Evolutionary conservation across 2,888 invertebrate genomes (phyloP).

Genomic region (Sesia apiformis): DNA sequence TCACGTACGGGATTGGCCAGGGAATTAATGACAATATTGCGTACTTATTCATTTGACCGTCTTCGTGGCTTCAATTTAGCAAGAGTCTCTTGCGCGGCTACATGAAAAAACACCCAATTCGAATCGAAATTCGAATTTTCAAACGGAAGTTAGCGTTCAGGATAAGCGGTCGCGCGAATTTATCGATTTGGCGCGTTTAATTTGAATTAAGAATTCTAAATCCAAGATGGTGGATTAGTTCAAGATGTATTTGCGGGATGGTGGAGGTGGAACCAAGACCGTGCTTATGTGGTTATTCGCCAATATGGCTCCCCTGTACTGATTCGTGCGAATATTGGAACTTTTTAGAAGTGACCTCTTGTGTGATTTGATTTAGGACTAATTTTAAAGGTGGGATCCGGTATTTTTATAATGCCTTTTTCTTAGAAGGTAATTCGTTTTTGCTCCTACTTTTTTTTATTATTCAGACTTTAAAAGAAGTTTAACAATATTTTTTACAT

Average conservation of each 20-base stretch:
- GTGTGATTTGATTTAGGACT: constrained; percentile 5
- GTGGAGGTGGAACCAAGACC: constrained; percentile 32
- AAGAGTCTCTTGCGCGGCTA: constrained; percentile 21
- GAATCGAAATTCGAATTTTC: constrained; percentile 6
- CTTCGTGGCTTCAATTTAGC: constrained; percentile 56
- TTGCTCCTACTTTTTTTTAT: background rate
- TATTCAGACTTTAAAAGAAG: too few species aligned
- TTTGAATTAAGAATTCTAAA: background rate
- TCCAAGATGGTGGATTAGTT: constrained; percentile 47
- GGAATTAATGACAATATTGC: constrained; percentile 58
- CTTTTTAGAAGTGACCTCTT: constrained; percentile 18
- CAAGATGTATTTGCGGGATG: constrained; percentile 35
- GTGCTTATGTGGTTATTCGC: constrained; percentile 46
- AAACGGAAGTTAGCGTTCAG: constrained; percentile 8
- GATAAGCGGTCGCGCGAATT: background rate
- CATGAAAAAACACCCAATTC: background rate
- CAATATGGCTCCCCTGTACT: constrained; percentile 51
- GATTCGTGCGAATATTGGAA: constrained; percentile 24
- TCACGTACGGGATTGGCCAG: constrained; percentile 49
- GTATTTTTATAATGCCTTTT: background rate
- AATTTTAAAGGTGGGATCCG: constrained; percentile 4
- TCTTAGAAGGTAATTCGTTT: too few species aligned
- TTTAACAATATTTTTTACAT: too few species aligned
- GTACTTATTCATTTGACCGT: constrained; percentile 60
- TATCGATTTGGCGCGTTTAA: constrained; percentile 7